A percentile compares a stretch with the other conserved stretches of the same genome.
Conservation (phyloP, 1,140 invertebrate genomes). For the Oedothorax gibbosus region DNA sequence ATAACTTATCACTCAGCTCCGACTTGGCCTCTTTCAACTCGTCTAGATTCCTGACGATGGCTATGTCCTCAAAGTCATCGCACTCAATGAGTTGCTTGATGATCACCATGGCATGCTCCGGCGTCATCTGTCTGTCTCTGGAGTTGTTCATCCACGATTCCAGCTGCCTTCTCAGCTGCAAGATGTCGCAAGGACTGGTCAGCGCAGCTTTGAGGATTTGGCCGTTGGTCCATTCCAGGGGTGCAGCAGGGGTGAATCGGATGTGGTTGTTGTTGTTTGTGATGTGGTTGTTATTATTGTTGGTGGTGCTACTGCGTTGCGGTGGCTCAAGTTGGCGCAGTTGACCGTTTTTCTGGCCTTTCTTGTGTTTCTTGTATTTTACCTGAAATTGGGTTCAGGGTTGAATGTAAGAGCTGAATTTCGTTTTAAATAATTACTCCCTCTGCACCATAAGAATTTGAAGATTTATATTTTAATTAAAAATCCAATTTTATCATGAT, state of each 20-base stretch:
- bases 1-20: slow-evolving; percentile 56
- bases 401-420: too few relatives aligned
- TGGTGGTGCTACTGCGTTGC: neutral
- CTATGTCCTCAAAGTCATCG: slow-evolving; percentile 95
- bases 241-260: neutral
- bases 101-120: slow-evolving; percentile 45
- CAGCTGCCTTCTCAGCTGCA: slow-evolving; percentile 86
- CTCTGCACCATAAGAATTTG: too few relatives aligned
- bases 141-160: slow-evolving; percentile 75
- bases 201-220: slow-evolving; percentile 93
- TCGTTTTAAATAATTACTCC: too few relatives aligned
- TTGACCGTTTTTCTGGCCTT: slow-evolving; percentile 72
- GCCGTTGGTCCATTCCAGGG: slow-evolving; percentile 69
- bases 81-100: slow-evolving; percentile 81
- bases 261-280: slow-evolving; percentile 1
- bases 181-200: slow-evolving; percentile 89
- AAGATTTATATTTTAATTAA: too few relatives aligned
- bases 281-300: slow-evolving; percentile 19
- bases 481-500: too few relatives aligned
- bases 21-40: slow-evolving; percentile 45
- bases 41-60: slow-evolving; percentile 76
- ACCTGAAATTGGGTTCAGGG: slow-evolving; percentile 73
- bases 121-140: slow-evolving; percentile 77
- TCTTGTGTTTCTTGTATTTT: slow-evolving; percentile 98
- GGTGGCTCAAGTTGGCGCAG: slow-evolving; percentile 2